Evolutionary conservation across 2,113 vertebrate genomes (phyloP).

Genomic region (Leptodactylus fuscus): DNA sequence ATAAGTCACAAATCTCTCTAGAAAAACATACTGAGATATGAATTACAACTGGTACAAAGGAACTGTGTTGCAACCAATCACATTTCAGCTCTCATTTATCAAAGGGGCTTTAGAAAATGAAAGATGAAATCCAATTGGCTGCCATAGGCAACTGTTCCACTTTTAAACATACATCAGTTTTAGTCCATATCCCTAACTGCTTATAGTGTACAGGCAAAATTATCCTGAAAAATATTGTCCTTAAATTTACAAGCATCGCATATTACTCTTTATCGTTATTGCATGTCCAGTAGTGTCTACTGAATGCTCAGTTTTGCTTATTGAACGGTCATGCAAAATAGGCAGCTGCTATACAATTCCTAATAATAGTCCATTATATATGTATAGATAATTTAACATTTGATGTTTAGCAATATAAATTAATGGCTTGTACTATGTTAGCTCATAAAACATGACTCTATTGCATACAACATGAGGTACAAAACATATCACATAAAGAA

Average conservation of each 20-base stretch:
- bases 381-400: not conserved
- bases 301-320: slow-evolving; percentile 6
- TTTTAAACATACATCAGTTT: not conserved
- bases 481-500: not conserved
- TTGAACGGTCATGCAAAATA: not conserved
- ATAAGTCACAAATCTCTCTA: no score
- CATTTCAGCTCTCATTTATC: not conserved
- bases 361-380: not conserved
- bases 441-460: not conserved
- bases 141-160: not conserved
- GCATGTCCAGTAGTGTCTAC: slow-evolving; percentile 12
- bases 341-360: not conserved
- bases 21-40: no score
- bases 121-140: not conserved
- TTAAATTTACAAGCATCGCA: not conserved
- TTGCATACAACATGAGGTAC: not conserved
- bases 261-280: not conserved
- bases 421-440: slow-evolving; percentile 2
- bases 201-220: not conserved
- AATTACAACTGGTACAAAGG: not conserved
- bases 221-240: not conserved
- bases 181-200: not conserved
- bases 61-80: not conserved
- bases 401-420: not conserved
- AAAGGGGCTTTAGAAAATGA: not conserved